A percentile compares a stretch with the other conserved stretches of the same genome.
phyloP scores from a whole-genome alignment of 1,140 invertebrate species.

The Drosophila biarmipes region DNA sequence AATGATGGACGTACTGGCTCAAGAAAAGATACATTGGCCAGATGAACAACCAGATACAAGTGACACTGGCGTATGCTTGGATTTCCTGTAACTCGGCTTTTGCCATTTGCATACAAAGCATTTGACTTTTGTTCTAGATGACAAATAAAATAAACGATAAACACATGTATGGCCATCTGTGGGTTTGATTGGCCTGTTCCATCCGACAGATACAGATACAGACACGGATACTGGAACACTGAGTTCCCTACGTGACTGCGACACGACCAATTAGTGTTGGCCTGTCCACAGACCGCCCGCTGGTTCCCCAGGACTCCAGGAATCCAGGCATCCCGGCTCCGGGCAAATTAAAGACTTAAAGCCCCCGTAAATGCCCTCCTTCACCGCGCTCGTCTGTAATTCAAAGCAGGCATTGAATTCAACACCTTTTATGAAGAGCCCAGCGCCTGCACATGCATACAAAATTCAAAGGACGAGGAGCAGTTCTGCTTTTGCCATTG shows the following conservation, averaged over 20 bases:
- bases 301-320: constrained; percentile 17
- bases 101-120: constrained; percentile 71
- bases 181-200: constrained; percentile 47
- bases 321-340: background rate
- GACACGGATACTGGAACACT: constrained; percentile 6
- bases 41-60: constrained; percentile 11
- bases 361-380: constrained; percentile 34
- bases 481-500: constrained; percentile 22
- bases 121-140: constrained; percentile 75
- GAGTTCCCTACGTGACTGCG: constrained; percentile 64
- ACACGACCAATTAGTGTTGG: constrained; percentile 79
- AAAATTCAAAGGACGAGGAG: constrained; percentile 30
- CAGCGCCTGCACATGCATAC: constrained; percentile 56
- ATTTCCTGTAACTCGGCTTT: constrained; percentile 39
- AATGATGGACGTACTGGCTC: constrained; percentile 45
- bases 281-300: constrained; percentile 27
- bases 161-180: constrained; percentile 47
- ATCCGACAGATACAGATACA: constrained; percentile 34
- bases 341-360: constrained; percentile 75
- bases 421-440: constrained; percentile 65
- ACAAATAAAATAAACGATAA: constrained; percentile 76
- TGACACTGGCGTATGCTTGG: constrained; percentile 33
- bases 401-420: constrained; percentile 66
- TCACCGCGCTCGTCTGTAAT: constrained; percentile 45
- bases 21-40: constrained; percentile 38